phyloP scores from a whole-genome alignment of 2,888 invertebrate genomes.

The Heliconius ethilla region DNA sequence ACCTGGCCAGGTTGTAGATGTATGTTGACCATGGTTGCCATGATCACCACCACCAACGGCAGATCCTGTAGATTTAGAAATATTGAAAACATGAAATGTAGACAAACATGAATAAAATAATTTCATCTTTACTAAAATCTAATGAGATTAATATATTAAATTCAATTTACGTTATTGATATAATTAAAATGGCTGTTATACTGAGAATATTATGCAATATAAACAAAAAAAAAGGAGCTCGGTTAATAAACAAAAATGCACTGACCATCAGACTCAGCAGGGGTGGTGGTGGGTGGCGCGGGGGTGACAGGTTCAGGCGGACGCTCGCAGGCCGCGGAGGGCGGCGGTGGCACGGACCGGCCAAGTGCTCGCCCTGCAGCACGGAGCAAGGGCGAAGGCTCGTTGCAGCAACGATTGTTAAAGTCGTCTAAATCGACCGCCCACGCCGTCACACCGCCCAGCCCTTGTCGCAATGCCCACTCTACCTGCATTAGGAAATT shows the following conservation, averaged over 20 bases:
- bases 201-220: not conserved
- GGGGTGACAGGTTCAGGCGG: constrained; percentile 89
- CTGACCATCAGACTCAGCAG: constrained; percentile 66
- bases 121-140: no score
- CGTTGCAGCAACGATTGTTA: constrained; percentile 90
- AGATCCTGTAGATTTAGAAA: constrained; percentile 45
- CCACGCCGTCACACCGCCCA: constrained; percentile 93
- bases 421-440: constrained; percentile 94
- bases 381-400: constrained; percentile 88
- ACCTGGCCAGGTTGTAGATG: constrained; percentile 73
- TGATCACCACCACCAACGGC: constrained; percentile 59
- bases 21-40: constrained; percentile 56
- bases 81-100: not conserved
- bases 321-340: constrained; percentile 81
- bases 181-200: not conserved
- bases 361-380: constrained; percentile 90
- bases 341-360: constrained; percentile 56
- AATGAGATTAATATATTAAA: no score
- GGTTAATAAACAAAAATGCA: not conserved
- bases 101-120: not conserved
- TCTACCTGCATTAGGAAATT: constrained; percentile 75
- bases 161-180: not conserved
- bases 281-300: constrained; percentile 86
- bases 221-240: no score
- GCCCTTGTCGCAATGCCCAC: constrained; percentile 87